These are phyloP conservation scores for Vanessa cardui DNA, from an alignment of 2,888 invertebrate species.

Conservation along the genomic window DNA sequence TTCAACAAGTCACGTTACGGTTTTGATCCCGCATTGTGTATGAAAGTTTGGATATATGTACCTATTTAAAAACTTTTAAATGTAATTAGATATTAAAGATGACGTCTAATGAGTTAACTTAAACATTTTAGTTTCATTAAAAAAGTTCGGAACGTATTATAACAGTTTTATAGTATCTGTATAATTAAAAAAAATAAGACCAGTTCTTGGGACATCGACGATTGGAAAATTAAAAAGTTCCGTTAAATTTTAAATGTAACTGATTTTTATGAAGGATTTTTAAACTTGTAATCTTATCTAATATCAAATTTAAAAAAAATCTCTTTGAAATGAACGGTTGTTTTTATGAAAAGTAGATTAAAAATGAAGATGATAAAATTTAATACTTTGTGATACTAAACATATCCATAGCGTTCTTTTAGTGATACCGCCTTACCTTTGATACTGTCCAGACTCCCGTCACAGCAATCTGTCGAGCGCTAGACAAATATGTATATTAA, in stretches of 20 bases:
- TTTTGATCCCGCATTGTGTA: background rate
- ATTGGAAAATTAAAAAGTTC: background rate
- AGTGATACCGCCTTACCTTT: constrained; percentile 28
- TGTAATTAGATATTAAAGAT: too few relatives aligned
- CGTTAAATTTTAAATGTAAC: background rate
- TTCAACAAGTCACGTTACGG: background rate
- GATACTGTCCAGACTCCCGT: constrained; percentile 57
- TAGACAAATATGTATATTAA: constrained; percentile 68
- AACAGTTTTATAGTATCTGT: too few relatives aligned
- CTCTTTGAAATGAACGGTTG: background rate
- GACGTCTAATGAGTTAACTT: too few relatives aligned
- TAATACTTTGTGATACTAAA: constrained; percentile 4
- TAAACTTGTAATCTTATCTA: background rate
- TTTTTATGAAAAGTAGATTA: background rate
- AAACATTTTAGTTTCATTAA: too few relatives aligned
- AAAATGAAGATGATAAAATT: background rate
- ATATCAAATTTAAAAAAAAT: background rate
- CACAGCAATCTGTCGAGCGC: constrained; percentile 54
- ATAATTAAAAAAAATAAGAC: too few relatives aligned
- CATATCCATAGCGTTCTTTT: constrained; percentile 5
- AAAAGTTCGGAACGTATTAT: too few relatives aligned
- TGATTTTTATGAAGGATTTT: background rate
- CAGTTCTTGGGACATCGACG: too few relatives aligned
- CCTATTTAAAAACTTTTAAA: background rate
- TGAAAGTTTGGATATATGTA: background rate